Base-by-base conservation (phyloP, 2,888 invertebrate species). In the Heliconius erato region DNA sequence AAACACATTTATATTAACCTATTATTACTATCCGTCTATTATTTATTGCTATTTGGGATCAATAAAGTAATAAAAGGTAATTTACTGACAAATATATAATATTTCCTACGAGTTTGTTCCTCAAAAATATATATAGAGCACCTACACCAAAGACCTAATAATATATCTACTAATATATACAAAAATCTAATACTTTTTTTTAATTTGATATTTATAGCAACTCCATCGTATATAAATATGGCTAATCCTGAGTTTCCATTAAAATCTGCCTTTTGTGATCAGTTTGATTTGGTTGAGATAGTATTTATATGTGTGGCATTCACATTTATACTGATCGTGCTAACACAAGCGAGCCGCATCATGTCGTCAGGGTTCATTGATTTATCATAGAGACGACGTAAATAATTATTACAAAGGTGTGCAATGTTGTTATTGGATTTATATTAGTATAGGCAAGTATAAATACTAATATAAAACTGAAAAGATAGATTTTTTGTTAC, bases 281-380 rank as follows among this genome's bases (percentile, higher is more conserved):
- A 87, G 5, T 92, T 93, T 78, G 91, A 93, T 72, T 85, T 93
- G n/a, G 86, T 91, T 6, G 91, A 93, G 81, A 91, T 93, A 5
- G 91, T 93, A 11, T 91, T 91, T 76, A 86, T 93, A n/a, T 92
- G 92, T 85, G 89, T 93, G 6, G 89, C 89, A 3, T 93, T 93
- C 85, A 93, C 92, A 0, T 91, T 93, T 49, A 74, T 93, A 1
- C 86, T 93, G 14, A 92, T 93, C 32, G 85, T 93, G 44, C 67
- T 93, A 81, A 88, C 91, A 0, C 92, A 93, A 81, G 90, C 91
- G 19, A 90, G 91, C 83, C 89, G 89, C 32, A 91, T 93, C 54
- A 81, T 92, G 5, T 80, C 87, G 2, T 85, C 89, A 9, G 90
- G 90, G 1, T 91, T 91, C 78, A 79, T 89, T 71, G 74, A 82